phyloP scores from a whole-genome alignment of 1,140 invertebrate genomes.

The Doryteuthis pealeii region DNA sequence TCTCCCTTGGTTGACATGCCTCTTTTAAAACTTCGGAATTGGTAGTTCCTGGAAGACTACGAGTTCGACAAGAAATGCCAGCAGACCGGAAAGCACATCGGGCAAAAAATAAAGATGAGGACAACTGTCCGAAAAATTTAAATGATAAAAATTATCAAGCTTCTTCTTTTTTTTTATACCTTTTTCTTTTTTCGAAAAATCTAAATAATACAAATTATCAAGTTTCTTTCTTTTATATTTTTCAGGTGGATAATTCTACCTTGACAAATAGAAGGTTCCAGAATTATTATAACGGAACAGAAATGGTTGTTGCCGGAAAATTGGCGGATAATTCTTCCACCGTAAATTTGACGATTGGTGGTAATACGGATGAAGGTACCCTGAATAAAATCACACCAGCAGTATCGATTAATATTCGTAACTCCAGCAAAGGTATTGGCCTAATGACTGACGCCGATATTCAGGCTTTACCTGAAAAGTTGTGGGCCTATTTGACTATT shows the following conservation, averaged over 20 bases:
- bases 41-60: no score
- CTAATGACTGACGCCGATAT: conserved; percentile 20
- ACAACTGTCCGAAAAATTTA: no score
- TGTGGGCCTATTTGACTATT: conserved; percentile 73
- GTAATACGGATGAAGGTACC: conserved; percentile 21
- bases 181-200: no score
- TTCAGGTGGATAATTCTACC: conserved; percentile 34
- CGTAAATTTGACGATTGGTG: conserved; percentile 21
- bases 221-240: no score
- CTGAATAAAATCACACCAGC: conserved; percentile 63
- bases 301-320: conserved; percentile 37
- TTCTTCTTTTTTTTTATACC: no score
- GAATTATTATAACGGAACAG: conserved; percentile 32
- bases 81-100: no score
- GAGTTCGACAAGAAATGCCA: no score
- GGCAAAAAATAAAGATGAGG: no score
- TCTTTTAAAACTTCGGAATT: no score
- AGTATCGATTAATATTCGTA: conserved; percentile 73
- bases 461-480: conserved; percentile 65
- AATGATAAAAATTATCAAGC: no score
- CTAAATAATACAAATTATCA: no score
- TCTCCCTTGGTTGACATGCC: no score
- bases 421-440: conserved; percentile 66
- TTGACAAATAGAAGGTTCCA: conserved; percentile 34
- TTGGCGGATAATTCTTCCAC: conserved; percentile 27